Percentiles rank a stretch among this genome's conserved stretches.
Evolutionary conservation across 2,888 invertebrate species (phyloP).

Genomic region (Reticulitermes lucifugus): DNA sequence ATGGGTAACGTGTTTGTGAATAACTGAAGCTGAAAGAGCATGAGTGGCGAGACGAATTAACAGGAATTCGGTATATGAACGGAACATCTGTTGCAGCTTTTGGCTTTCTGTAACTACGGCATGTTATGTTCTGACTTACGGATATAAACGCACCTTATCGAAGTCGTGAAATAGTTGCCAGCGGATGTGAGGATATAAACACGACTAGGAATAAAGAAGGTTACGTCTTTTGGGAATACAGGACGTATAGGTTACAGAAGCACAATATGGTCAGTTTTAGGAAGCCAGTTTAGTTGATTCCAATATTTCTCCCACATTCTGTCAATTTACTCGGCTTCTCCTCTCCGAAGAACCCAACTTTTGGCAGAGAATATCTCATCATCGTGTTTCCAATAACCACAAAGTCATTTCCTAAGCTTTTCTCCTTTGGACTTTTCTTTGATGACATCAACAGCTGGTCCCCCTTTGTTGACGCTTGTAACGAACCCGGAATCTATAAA

Average conservation of each 20-base stretch:
- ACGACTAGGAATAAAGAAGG: background rate
- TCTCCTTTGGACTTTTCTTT: conserved; percentile 5
- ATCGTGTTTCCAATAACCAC: conserved; percentile 25
- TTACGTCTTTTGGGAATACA: background rate
- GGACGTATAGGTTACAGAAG: background rate
- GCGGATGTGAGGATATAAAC: background rate
- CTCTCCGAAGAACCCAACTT: background rate
- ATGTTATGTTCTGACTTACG: background rate
- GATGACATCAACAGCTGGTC: conserved; percentile 18
- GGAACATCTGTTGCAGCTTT: background rate
- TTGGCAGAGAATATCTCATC: background rate
- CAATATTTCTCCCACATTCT: background rate
- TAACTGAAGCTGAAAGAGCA: too few relatives aligned
- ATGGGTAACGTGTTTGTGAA: too few relatives aligned
- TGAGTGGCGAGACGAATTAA: too few relatives aligned
- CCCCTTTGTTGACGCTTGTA: background rate
- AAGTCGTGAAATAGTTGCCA: background rate
- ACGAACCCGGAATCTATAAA: background rate
- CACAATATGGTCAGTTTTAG: background rate
- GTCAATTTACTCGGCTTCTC: background rate
- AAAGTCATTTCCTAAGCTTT: background rate
- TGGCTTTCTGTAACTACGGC: too few relatives aligned
- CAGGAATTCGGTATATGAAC: too few relatives aligned
- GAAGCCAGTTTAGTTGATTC: background rate
- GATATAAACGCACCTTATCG: background rate